Evolutionary conservation across 1,140 invertebrate species (phyloP), one percentile per base, ranked within the genome.

Genomic region (Pemphigus obesinymphae): DNA sequence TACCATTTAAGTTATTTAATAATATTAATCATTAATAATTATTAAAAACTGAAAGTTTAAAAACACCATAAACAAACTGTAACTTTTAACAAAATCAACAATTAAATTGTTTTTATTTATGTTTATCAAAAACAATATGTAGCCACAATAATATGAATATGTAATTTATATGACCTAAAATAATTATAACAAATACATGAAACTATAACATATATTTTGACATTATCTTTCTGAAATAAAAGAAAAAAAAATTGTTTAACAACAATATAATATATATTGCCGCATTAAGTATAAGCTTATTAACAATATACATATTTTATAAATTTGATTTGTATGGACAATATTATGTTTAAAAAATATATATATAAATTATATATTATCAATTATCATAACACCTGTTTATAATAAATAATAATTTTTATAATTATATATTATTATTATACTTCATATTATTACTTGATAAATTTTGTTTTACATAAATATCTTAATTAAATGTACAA

Each of bases 251-350:
- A 72, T 45, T 15, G n/a, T 45, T 73, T 20, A 73, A 73, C 45
- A 48, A 6, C 31, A 50, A 20, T 73, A 29, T 29, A 50, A 37
- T 37, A 55, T 6, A 23, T 58, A 45, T 58, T 37, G 23, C 23
- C n/a, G 55, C 31, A 63, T 80, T 43, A 40, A 63, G 26, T 80
- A 61, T 45, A 63, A 70, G 50, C 75, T 78, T 58, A 78, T 55
- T 20, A 78, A 78, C 72, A 75, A 26, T 75, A 75, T 75, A 75
- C 72, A 78, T 55, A 40, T 58, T 78, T 78, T 23, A 61, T 80
- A 80, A 61, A 80, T 80, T 80, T 80, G 34, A 80, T 80, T 80
- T 80, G 37, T 43, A 53, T 80, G 29, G 50, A 78, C 73, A 78
- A 78, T 37, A 53, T 34, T 37, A 43, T 26, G 20, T 45, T 20